These are phyloP conservation scores for Hydrochoerus hydrochaeris DNA, from an alignment of 2,113 vertebrate species.

Conservation along the genomic window DNA sequence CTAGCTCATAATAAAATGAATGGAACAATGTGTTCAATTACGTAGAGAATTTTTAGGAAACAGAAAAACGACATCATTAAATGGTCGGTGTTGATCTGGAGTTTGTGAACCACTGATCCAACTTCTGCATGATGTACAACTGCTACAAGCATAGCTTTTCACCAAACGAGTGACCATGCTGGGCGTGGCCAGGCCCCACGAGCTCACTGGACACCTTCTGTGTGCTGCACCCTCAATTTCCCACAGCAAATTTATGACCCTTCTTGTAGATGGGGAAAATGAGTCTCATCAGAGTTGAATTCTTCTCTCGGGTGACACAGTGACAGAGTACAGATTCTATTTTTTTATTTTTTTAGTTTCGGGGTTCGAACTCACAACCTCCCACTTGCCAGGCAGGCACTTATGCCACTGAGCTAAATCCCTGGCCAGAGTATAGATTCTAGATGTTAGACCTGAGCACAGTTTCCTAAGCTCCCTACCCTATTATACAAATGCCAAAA, in stretches of 20 bases:
- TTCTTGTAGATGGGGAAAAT: neutral
- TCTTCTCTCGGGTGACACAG: neutral
- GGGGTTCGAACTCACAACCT: too few species aligned
- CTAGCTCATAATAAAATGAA: neutral
- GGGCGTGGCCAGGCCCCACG: accelerated
- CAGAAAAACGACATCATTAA: neutral
- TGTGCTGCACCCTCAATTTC: neutral
- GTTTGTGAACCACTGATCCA: neutral
- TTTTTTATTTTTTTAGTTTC: too few species aligned
- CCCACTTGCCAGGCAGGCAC: too few species aligned
- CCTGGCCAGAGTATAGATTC: neutral
- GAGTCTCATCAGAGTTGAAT: neutral
- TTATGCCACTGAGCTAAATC: too few species aligned
- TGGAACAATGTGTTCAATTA: neutral
- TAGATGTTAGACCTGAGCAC: neutral
- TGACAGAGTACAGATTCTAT: neutral
- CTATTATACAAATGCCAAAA: neutral
- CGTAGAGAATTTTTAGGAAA: neutral
- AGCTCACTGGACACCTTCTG: neutral
- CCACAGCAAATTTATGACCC: neutral
- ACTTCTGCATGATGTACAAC: neutral
- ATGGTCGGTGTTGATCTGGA: neutral
- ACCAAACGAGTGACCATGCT: neutral
- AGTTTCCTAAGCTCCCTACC: neutral
- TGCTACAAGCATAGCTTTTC: neutral